These are phyloP conservation scores for Eucidaris tribuloides DNA, from an alignment of 35 echinoderm and acorn worm genomes.

Conservation along the genomic window DNA sequence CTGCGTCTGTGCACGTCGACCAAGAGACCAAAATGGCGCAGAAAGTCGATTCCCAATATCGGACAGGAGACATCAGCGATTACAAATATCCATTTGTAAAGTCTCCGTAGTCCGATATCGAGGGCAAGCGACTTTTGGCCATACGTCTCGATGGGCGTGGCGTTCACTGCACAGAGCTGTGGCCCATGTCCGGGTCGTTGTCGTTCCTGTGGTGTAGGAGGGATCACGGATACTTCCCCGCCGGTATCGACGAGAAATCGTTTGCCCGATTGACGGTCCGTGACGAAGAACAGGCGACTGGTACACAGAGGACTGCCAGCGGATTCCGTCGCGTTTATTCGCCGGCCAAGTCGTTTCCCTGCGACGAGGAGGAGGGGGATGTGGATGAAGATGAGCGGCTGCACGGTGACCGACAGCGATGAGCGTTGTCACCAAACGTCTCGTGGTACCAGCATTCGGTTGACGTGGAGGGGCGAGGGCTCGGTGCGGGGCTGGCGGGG, in stretches of 20 bases:
- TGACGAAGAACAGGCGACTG: slow-evolving; percentile 25
- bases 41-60: background rate
- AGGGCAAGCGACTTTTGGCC: background rate
- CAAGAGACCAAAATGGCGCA: background rate
- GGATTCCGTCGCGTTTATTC: slow-evolving; percentile 1
- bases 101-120: background rate
- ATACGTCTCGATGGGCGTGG: background rate
- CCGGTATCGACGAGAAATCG: slow-evolving; percentile 21
- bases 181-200: background rate
- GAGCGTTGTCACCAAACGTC: slow-evolving; percentile 10
- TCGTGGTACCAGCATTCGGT: slow-evolving; percentile 32
- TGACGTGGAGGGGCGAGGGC: background rate
- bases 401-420: slow-evolving; percentile 22
- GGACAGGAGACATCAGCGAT: background rate
- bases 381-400: background rate
- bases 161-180: background rate
- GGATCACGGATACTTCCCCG: background rate
- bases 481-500: too few relatives aligned
- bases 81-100: background rate
- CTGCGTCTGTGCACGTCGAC: background rate
- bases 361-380: background rate
- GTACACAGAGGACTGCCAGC: background rate
- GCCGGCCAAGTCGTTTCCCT: background rate
- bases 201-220: background rate
- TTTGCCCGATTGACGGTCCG: background rate